These are phyloP conservation scores for Platycheirus albimanus DNA, from an alignment of 2,888 invertebrate species.

Conservation along the genomic window DNA sequence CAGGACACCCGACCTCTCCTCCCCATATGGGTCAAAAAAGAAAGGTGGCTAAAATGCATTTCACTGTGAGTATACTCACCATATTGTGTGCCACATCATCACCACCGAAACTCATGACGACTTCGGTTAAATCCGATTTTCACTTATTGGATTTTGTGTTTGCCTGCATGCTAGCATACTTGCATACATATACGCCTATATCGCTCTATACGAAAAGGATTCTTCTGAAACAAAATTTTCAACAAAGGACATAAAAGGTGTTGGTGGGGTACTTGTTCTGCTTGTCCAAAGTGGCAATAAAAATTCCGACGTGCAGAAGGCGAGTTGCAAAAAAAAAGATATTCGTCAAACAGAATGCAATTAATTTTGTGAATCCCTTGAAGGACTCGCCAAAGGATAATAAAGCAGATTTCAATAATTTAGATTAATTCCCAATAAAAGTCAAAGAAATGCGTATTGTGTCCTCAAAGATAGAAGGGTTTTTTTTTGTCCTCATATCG, in stretches of 20 bases:
- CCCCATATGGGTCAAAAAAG: slow-evolving; percentile 13
- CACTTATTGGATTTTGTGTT: slow-evolving; percentile 80
- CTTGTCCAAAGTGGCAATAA: slow-evolving; percentile 41
- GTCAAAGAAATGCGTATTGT: background rate
- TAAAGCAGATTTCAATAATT: slow-evolving; percentile 16
- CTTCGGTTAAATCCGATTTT: slow-evolving; percentile 78
- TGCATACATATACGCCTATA: too few relatives aligned
- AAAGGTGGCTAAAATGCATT: slow-evolving; percentile 57
- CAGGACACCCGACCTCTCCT: background rate
- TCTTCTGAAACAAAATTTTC: slow-evolving; percentile 19
- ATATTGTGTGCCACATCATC: slow-evolving; percentile 38
- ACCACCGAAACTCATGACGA: slow-evolving; percentile 62
- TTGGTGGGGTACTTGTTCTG: slow-evolving; percentile 16
- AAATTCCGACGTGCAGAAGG: slow-evolving; percentile 36
- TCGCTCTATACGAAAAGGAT: slow-evolving; percentile 16
- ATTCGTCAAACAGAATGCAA: slow-evolving; percentile 30
- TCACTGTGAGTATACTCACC: slow-evolving; percentile 27
- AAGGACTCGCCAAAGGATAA: slow-evolving; percentile 8
- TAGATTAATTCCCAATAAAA: slow-evolving; percentile 4
- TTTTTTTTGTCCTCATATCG: too few relatives aligned
- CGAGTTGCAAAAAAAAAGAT: slow-evolving; percentile 19
- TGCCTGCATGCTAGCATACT: background rate
- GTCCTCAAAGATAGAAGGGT: background rate
- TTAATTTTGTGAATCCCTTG: slow-evolving; percentile 17
- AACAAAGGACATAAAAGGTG: slow-evolving; percentile 38